Conservation (phyloP, 1,140 invertebrate species). For the Plectus sambesii region DNA sequence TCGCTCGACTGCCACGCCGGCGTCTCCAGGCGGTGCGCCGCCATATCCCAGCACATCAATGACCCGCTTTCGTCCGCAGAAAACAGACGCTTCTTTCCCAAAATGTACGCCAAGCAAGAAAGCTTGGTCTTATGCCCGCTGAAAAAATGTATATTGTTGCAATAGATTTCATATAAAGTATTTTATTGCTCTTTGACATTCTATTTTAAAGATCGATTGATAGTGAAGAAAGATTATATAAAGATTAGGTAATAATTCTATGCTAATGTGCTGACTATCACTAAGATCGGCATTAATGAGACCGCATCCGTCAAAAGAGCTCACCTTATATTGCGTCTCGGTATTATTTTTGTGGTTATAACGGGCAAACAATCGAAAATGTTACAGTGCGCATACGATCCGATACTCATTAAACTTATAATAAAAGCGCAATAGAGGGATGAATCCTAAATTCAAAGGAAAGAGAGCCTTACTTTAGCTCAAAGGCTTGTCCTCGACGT, state of each 20-base stretch:
- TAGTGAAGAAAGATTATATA: no score
- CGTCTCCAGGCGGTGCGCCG: constrained; percentile 64
- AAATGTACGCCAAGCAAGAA: constrained; percentile 60
- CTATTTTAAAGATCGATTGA: no score
- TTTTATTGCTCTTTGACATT: no score
- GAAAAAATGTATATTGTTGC: no score
- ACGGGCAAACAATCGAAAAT: no score
- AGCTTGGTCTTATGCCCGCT: constrained; percentile 51
- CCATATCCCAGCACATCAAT: constrained; percentile 90
- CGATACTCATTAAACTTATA: no score
- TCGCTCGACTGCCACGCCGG: constrained; percentile 86
- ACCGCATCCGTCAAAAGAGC: no score
- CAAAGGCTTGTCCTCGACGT: constrained; percentile 85
- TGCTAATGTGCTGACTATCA: not conserved
- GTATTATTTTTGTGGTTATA: no score
- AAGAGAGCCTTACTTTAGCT: constrained; percentile 54
- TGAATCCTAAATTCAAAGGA: constrained; percentile 8
- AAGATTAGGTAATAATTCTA: constrained; percentile 10
- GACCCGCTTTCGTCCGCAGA: constrained; percentile 85
- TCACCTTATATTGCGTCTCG: no score
- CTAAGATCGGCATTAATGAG: no score
- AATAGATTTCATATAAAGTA: no score
- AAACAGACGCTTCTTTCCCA: constrained; percentile 66
- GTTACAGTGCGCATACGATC: no score
- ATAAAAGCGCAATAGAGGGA: constrained; percentile 1